phyloP scores from a whole-genome alignment of 2,113 vertebrate genomes.

The Oophaga pumilio region DNA sequence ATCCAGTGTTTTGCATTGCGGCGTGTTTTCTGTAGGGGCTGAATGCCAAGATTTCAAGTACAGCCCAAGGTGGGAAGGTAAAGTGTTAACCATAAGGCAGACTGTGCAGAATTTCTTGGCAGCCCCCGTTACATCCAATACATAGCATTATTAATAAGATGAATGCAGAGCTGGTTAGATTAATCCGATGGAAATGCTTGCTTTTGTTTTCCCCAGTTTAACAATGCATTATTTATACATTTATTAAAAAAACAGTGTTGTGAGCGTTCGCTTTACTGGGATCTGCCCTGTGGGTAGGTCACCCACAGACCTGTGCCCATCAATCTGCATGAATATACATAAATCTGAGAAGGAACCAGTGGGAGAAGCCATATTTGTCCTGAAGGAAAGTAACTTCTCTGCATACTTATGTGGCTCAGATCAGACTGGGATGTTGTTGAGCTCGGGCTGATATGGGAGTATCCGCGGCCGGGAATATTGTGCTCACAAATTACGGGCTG shows the following conservation, averaged over 20 bases:
- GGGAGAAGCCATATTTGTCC: constrained; percentile 43
- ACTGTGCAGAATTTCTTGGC: constrained; percentile 26
- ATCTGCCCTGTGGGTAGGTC: constrained; percentile 53
- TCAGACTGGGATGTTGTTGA: not conserved
- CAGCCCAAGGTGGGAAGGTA: constrained; percentile 4
- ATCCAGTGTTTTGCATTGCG: not conserved
- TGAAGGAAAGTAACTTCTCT: constrained; percentile 35
- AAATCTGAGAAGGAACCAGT: constrained; percentile 4
- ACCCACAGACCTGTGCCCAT: constrained; percentile 31
- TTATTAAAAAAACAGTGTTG: constrained; percentile 33
- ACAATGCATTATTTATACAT: constrained; percentile 51
- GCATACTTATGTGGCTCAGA: constrained; percentile 41
- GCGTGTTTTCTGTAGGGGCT: not conserved
- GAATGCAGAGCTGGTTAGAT: constrained; percentile 7
- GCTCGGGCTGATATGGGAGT: not conserved
- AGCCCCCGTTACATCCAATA: constrained; percentile 15
- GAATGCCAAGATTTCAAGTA: not conserved
- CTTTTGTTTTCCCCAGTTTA: not conserved
- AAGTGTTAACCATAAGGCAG: constrained; percentile 2
- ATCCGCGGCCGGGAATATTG: not conserved
- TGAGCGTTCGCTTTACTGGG: not conserved
- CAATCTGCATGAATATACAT: constrained; percentile 51
- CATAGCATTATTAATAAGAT: constrained; percentile 32
- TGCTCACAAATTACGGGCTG: not conserved
- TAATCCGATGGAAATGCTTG: not conserved